Conservation (phyloP, 2,888 invertebrate genomes). For the Macrophya alboannulata region DNA sequence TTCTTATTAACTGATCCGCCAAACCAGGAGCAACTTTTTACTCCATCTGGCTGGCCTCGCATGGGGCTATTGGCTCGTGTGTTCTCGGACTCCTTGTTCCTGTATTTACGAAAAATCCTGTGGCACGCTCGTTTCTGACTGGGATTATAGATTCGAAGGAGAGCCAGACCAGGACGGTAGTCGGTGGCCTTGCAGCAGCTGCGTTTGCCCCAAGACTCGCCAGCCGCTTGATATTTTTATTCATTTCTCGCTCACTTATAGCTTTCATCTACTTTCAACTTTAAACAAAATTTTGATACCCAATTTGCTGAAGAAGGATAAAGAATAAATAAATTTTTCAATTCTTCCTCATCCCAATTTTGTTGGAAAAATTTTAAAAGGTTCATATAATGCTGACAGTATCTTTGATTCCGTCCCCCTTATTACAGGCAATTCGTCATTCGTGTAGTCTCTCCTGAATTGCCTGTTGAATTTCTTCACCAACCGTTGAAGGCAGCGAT, state of each 20-base stretch:
- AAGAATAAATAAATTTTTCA: background rate
- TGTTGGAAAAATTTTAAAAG: background rate
- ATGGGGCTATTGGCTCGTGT: constrained; percentile 16
- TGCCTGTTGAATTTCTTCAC: background rate
- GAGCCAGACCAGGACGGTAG: constrained; percentile 26
- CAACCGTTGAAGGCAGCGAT: background rate
- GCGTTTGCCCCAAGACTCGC: constrained; percentile 13
- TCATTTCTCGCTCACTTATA: background rate
- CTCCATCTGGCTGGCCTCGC: constrained; percentile 11
- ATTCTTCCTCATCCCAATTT: background rate
- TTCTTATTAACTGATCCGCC: background rate
- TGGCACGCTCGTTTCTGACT: constrained; percentile 15
- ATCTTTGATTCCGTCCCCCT: background rate
- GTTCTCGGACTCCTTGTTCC: constrained; percentile 11
- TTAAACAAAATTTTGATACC: background rate
- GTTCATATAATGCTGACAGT: background rate
- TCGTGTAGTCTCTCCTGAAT: background rate
- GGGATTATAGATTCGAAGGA: constrained; percentile 41
- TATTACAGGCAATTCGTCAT: background rate
- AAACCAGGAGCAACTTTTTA: constrained; percentile 9
- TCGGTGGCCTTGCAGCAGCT: constrained; percentile 27
- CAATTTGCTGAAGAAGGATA: background rate
- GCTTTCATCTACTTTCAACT: background rate
- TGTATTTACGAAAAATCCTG: constrained; percentile 28
- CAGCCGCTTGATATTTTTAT: background rate